Evolutionary conservation across 2,113 vertebrate genomes (phyloP), one percentile per base, ranked within the genome.

Genomic region (Anolis carolinensis): DNA sequence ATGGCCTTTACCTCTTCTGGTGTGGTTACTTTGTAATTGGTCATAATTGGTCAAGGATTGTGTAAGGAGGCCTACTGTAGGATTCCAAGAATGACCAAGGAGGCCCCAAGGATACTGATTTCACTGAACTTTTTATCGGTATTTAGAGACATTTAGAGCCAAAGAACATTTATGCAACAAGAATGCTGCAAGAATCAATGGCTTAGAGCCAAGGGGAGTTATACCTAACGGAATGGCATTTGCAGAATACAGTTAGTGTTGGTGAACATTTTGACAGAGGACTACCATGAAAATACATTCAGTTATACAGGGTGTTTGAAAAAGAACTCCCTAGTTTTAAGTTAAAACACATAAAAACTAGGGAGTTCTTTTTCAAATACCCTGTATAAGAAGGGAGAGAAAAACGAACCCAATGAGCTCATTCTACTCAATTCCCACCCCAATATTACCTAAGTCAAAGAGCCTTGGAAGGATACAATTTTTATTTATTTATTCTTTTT

Each of bases 91-190:
- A 68, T 76, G 44, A 50, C 44, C 39, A 44, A 44, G 39, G 39
- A 44, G 39, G 39, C 39, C 5, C 39, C 39, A 44, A 44, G 39
- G 5, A 44, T 13, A 74, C 27, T 48, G 44, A 34, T 71, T 86
- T 34, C 44, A 63, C 62, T 32, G 16, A 44, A 62, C n/a, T 62
- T 44, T 67, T 48, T 39, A 59, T 55, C 34, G 76, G 59, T 9
- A 34, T 59, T 62, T 4, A 34, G 30, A 68, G 11, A 27, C 63
- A 84, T 13, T 62, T 0, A 0, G 77, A 34, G 75, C 8, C 68
- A n/a, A 83, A 83, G 80, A 20, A 18, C 11, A 52, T 59, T 70
- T 55, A 78, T 10, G 30, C 55, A 32, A 70, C 50, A 68, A 65
- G 77, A 81, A 68, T 9, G 8, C 50, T 32, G 1, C 30, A 55